Base-by-base conservation (phyloP, 2,113 vertebrate genomes). In the Ceyx cyanopectus region DNA sequence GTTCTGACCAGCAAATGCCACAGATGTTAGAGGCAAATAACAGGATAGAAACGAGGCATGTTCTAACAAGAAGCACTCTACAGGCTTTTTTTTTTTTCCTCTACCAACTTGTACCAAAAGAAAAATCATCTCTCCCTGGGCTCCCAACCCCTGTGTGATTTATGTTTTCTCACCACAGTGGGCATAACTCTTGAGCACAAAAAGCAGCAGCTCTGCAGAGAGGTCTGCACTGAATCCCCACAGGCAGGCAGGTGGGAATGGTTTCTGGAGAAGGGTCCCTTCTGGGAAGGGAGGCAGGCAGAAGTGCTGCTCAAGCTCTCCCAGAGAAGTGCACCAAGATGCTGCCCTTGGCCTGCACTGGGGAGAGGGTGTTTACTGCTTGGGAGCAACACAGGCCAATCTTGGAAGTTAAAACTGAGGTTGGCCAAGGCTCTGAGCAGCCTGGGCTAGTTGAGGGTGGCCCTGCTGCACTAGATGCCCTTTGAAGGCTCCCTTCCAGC, bases 301-400 rank as follows among this genome's bases (percentile, higher is more conserved):
- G 58, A 77, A 70, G 24, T 0, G 4, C 29, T 86, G 37, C 21
- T 23, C 62, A 34, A 1, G 8, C 9, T 85, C 34, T 50, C 27
- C 61, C 10, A 65, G 23, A 75, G 29, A 34, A 43, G 21, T 13
- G 18, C 22, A n/a, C 16, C 18, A 30, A 4, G 29, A 27, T 15
- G 34, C 3, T 37, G 48, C 11, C 61, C 58, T 48, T 63, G 79
- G 79, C 43, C 66, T 37, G 7, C 0, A 0, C 20, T 14, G 30
- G 30, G 30, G 20, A 84, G 40, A 26, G 24, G 1, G 9, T 73
- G 78, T 40, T 72, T 56, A 69, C 26, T 1, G 1, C 27, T 6
- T 58, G 30, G 56, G 60, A 89, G 67, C 79, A 90, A 89, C 90
- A 74, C 77, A 90, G 73, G 62, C 66, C 57, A 86, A 75, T 72